Evolutionary conservation across 2,113 vertebrate species (phyloP).

Genomic region (Hydropotes inermis): DNA sequence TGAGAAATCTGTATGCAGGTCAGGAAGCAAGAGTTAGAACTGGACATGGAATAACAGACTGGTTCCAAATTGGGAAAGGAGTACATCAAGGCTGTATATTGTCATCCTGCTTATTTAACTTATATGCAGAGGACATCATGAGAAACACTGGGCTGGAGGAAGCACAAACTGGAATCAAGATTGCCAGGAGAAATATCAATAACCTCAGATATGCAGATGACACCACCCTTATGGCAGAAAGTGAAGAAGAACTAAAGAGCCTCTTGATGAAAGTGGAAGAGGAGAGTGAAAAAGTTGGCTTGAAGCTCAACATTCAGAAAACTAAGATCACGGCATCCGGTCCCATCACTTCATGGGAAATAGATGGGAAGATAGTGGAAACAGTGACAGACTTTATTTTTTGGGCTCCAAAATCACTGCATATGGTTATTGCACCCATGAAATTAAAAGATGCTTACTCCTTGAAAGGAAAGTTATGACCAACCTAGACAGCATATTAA

Average conservation of each 20-base stretch:
- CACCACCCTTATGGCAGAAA: not conserved
- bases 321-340: not conserved
- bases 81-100: too few relatives aligned
- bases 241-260: not conserved
- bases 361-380: not conserved
- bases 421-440: not conserved
- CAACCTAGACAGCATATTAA: not conserved
- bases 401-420: not conserved
- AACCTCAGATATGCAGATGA: not conserved
- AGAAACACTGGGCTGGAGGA: not conserved
- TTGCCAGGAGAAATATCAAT: fast-evolving
- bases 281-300: not conserved
- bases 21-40: too few relatives aligned
- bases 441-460: not conserved
- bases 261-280: not conserved
- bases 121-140: not conserved
- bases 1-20: too few relatives aligned
- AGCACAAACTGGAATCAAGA: not conserved
- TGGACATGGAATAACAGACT: too few relatives aligned
- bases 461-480: not conserved
- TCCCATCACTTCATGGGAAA: not conserved
- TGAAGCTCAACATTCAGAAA: not conserved
- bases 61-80: too few relatives aligned
- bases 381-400: not conserved
- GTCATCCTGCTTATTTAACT: not conserved